Conservation (phyloP, 2,797 vertebrate species). For the Anableps anableps region DNA sequence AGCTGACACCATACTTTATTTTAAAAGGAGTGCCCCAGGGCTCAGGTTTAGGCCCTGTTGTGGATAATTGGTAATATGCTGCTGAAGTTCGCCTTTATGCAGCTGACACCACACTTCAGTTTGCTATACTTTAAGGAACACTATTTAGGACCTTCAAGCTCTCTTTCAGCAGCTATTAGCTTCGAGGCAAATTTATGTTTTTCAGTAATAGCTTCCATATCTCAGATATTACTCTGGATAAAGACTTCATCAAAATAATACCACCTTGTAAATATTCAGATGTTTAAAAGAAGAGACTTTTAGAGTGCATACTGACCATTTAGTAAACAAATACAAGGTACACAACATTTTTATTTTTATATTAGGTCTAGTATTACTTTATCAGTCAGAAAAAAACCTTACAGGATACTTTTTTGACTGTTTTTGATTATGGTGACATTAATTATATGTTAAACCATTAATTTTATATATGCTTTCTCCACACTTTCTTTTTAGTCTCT, state of each 20-base stretch:
- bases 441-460: too few relatives aligned
- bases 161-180: neutral
- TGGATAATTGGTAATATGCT: neutral
- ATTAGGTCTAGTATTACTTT: neutral
- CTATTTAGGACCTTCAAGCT: neutral
- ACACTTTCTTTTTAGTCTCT: too few relatives aligned
- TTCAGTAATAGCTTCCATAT: neutral
- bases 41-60: neutral
- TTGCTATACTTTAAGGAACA: too few relatives aligned
- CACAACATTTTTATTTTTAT: neutral
- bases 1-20: too few relatives aligned
- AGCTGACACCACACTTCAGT: too few relatives aligned
- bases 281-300: neutral
- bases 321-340: neutral
- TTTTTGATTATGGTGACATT: too few relatives aligned
- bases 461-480: too few relatives aligned
- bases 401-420: neutral
- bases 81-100: neutral
- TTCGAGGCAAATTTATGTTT: neutral
- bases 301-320: neutral
- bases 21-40: neutral
- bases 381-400: neutral
- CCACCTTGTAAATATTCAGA: neutral
- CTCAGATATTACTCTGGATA: neutral
- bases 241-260: neutral